Base-by-base conservation (phyloP, 2,888 invertebrate genomes). In the Temnothorax ravouxi region DNA sequence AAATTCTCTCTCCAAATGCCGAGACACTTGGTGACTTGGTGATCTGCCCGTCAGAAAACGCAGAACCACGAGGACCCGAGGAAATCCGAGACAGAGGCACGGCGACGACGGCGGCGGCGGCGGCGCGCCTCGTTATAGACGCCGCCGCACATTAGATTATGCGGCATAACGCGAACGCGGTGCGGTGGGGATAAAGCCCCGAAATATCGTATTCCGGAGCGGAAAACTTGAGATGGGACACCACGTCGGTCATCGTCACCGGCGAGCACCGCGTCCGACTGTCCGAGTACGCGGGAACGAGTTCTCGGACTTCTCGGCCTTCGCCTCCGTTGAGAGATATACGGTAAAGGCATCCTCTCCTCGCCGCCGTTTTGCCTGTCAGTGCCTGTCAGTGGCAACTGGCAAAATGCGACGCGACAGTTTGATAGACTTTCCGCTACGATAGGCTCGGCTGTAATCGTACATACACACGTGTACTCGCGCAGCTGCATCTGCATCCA, bases 181-280 rank as follows among this genome's bases (percentile, higher is more conserved):
- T 89, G 86, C 81, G 80, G 90, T 89, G 90, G 89, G 88, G 90
- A 89, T 90, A 85, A 84, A 81, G 75, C 79, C 64, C 86, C 83
- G 77, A 89, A 88, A 89, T 88, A 90, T 90, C 88, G 50, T n/a
- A 5, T 85, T 88, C 76, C 83, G 83, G 80, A 4, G 11, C n/a
- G 41, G 54, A 54, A 69, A 56, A 69, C 54, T 15, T 41, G 21
- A 21, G 69, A 79, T 56, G 79, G 44, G 66, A 18, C 69, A 29
- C 29, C 29, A 29, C 29, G 29, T 29, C 29, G 29, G 29, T 29
- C 29, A 13, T 74, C 29, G 15, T 54, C 77, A 29, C 25, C 50
- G 52, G 6, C 21, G 52, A 41, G 21, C 5, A 29, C 34, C 34
- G 34, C 6, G 6, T 34, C 34, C 34, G n/a, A 66, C 25, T 13